A percentile compares a stretch with the other conserved stretches of the same genome.
Evolutionary conservation across 2,113 vertebrate genomes (phyloP).

Genomic region (Nematolebias whitei): DNA sequence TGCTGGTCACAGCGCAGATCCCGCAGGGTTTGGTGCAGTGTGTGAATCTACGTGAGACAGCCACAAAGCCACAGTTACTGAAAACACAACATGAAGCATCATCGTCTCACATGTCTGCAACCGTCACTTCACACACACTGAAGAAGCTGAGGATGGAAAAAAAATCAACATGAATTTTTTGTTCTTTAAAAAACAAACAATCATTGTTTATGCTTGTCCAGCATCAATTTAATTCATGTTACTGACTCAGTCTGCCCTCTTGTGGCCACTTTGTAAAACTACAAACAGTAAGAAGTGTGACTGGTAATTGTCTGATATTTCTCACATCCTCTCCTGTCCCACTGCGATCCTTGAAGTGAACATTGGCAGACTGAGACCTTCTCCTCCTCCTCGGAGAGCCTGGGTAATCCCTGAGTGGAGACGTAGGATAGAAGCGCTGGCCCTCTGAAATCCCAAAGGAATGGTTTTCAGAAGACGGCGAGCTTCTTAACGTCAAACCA

Average conservation of each 20-base stretch:
- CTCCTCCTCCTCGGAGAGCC: slow-evolving; percentile 66
- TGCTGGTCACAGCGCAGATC: slow-evolving; percentile 89
- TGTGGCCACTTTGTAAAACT: slow-evolving; percentile 18
- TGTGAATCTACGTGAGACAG: slow-evolving; percentile 82
- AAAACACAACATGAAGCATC: slow-evolving; percentile 20
- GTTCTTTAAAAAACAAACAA: too few species aligned
- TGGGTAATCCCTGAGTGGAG: slow-evolving; percentile 84
- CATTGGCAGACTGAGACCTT: slow-evolving; percentile 82
- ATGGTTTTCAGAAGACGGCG: background rate
- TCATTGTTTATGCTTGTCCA: too few species aligned
- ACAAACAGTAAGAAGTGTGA: background rate
- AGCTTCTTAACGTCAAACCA: accelerated
- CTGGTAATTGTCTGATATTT: background rate
- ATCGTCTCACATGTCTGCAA: too few species aligned
- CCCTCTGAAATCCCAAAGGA: slow-evolving; percentile 75
- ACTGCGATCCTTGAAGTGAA: slow-evolving; percentile 82
- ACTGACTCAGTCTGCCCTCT: slow-evolving; percentile 29
- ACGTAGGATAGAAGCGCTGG: slow-evolving; percentile 83
- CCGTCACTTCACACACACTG: background rate
- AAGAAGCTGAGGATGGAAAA: too few species aligned
- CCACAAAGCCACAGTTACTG: background rate
- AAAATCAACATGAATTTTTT: too few species aligned
- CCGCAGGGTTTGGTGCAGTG: slow-evolving; percentile 88
- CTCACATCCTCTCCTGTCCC: slow-evolving; percentile 80
- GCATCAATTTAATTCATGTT: background rate